These are phyloP conservation scores for Psittacus erithacus DNA, from an alignment of 2,113 vertebrate species.

Conservation along the genomic window DNA sequence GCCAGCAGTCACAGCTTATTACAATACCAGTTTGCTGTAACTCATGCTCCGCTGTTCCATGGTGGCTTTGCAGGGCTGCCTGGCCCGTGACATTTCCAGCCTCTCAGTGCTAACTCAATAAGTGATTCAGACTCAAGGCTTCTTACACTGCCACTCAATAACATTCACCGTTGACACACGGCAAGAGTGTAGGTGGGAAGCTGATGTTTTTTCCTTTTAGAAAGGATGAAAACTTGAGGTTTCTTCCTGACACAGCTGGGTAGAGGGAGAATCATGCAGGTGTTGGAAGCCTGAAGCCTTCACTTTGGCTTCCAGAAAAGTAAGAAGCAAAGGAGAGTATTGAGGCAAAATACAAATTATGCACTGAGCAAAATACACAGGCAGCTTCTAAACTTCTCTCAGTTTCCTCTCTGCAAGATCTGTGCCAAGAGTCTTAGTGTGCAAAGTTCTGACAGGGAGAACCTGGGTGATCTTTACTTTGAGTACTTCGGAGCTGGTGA, in stretches of 20 bases:
- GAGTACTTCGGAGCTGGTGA: accelerated
- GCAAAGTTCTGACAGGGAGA: background rate
- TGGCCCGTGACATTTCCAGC: background rate
- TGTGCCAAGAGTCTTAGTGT: background rate
- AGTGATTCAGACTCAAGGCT: background rate
- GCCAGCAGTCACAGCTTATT: background rate
- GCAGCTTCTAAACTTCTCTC: background rate
- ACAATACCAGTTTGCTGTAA: background rate
- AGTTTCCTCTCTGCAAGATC: background rate
- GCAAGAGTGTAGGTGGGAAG: background rate
- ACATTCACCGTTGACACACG: background rate
- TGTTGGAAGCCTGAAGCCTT: background rate
- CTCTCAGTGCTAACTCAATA: background rate
- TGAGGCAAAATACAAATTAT: background rate
- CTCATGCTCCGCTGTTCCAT: background rate
- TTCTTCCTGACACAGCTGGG: background rate
- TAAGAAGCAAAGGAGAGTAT: background rate
- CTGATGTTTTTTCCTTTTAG: background rate
- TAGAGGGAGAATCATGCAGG: background rate
- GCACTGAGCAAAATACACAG: background rate
- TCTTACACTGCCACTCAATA: background rate
- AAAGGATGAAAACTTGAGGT: background rate
- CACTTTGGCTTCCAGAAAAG: background rate
- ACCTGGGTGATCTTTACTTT: accelerated
- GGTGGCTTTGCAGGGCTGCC: background rate